Evolutionary conservation across 2,113 vertebrate genomes (phyloP).

Genomic region (Strix uralensis): DNA sequence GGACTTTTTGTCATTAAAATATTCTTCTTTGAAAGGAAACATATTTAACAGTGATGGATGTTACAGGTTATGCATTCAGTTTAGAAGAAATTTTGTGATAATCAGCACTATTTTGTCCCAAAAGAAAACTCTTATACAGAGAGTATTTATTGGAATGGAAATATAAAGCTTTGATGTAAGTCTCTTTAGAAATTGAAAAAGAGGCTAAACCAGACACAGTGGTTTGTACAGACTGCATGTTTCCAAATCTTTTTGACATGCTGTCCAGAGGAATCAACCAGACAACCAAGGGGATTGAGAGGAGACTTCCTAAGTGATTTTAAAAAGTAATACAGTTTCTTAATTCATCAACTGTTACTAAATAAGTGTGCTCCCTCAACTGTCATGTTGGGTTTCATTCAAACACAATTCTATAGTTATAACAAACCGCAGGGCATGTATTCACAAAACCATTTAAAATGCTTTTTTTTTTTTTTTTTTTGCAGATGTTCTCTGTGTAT

Average conservation of each 20-base stretch:
- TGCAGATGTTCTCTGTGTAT: conserved; percentile 8
- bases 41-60: neutral
- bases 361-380: conserved; percentile 51
- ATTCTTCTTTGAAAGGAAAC: neutral
- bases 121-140: neutral
- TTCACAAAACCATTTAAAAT: conserved; percentile 44
- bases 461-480: neutral
- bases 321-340: conserved; percentile 54
- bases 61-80: neutral
- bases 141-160: conserved; percentile 12
- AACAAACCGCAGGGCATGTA: neutral
- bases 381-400: conserved; percentile 25
- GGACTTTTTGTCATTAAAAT: neutral
- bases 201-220: neutral
- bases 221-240: neutral
- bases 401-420: conserved; percentile 8
- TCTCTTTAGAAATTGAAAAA: conserved; percentile 34
- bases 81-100: neutral
- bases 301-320: conserved; percentile 58
- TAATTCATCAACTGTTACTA: conserved; percentile 62
- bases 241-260: conserved; percentile 69
- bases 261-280: conserved; percentile 65
- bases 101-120: neutral
- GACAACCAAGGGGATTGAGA: conserved; percentile 34
- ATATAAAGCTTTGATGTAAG: conserved; percentile 25